phyloP scores from a whole-genome alignment of 2,797 vertebrate genomes.

The Odontamblyopus rebecca region DNA sequence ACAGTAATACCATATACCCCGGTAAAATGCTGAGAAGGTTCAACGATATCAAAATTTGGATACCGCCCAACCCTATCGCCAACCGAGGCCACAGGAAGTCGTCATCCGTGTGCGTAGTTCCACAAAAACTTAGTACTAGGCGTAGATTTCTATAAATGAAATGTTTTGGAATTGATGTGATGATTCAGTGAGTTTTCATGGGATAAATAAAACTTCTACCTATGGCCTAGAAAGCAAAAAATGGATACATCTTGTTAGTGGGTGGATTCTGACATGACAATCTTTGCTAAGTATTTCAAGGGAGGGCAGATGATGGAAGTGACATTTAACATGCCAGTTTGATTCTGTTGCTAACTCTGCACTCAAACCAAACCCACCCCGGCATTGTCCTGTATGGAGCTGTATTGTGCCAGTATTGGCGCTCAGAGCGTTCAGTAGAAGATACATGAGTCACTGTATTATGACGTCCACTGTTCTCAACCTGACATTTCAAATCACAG shows the following conservation, averaged over 20 bases:
- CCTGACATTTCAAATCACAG: constrained; percentile 24
- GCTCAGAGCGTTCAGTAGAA: neutral
- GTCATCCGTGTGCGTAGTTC: no score
- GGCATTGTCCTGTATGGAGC: neutral
- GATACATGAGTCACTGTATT: constrained; percentile 21
- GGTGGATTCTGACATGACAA: neutral
- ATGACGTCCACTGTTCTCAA: neutral
- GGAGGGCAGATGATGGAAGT: neutral
- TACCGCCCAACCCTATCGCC: no score
- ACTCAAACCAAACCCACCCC: neutral
- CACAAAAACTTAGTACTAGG: no score
- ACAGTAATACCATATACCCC: no score
- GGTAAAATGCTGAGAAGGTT: no score
- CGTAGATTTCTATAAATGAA: no score
- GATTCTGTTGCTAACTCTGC: neutral
- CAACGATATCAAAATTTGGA: no score
- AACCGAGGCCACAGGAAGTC: no score
- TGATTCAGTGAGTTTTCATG: no score
- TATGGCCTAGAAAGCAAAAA: neutral
- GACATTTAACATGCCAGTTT: neutral
- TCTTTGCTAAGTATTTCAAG: neutral
- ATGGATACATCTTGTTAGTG: neutral
- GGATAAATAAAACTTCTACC: no score
- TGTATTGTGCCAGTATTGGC: neutral
- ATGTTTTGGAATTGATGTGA: no score